A percentile compares a stretch with the other conserved stretches of the same genome.
phyloP scores from a whole-genome alignment of 2,113 vertebrate species.

The Cyanoramphus novaezelandiae region DNA sequence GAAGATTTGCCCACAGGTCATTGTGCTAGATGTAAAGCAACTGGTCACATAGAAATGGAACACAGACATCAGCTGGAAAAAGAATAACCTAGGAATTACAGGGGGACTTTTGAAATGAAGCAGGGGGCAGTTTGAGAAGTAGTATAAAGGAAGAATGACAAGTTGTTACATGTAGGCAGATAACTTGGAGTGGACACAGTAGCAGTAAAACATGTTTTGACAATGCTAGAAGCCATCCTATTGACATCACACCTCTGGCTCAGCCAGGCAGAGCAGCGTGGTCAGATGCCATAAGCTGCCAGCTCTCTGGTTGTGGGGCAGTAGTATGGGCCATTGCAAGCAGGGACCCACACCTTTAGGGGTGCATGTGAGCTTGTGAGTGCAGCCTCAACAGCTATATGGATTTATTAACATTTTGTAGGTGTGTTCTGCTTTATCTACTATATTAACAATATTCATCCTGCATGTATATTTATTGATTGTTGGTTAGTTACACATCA shows the following conservation, averaged over 20 bases:
- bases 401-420: neutral
- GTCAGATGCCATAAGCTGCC: neutral
- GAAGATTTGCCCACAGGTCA: neutral
- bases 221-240: neutral
- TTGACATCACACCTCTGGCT: neutral
- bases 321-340: neutral
- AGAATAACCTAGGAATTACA: neutral
- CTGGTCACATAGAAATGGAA: neutral
- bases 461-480: neutral
- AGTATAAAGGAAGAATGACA: neutral
- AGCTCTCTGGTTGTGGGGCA: neutral
- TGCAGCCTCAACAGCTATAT: neutral
- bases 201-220: neutral
- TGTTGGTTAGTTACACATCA: neutral
- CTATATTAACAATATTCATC: neutral
- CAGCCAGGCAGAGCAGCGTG: neutral
- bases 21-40: neutral
- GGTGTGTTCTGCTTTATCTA: neutral
- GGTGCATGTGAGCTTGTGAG: accelerated
- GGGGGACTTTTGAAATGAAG: neutral
- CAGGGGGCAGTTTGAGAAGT: neutral
- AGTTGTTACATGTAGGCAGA: neutral
- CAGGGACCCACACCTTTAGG: accelerated
- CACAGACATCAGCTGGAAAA: neutral
- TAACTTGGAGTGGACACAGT: neutral